A percentile compares a stretch with the other conserved stretches of the same genome.
phyloP scores from a whole-genome alignment of 1,140 invertebrate genomes.

The Brachionus rubens region DNA sequence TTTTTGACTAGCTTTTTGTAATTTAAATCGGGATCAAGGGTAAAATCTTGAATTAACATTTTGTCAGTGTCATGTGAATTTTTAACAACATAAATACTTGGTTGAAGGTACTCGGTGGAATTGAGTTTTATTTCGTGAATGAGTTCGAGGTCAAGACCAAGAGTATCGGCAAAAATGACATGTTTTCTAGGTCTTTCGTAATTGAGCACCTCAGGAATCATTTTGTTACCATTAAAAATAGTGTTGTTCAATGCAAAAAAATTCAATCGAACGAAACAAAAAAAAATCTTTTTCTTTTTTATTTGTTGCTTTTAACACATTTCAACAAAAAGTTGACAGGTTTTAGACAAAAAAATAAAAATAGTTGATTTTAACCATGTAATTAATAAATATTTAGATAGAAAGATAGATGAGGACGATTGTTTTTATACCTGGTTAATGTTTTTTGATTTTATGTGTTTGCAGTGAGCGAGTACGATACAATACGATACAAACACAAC shows the following conservation, averaged over 20 bases:
- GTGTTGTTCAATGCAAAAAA: not conserved
- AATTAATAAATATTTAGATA: too few relatives aligned
- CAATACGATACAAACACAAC: too few relatives aligned
- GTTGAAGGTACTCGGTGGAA: not conserved
- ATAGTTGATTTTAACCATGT: constrained; percentile 11
- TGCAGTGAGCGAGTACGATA: too few relatives aligned
- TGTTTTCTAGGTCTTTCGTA: constrained; percentile 6
- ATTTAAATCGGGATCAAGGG: not conserved
- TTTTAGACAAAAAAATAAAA: too few relatives aligned
- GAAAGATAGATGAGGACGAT: too few relatives aligned
- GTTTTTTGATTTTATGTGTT: too few relatives aligned
- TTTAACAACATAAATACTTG: not conserved
- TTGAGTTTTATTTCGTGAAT: constrained; percentile 34
- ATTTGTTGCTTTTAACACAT: too few relatives aligned
- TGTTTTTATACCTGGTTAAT: not conserved
- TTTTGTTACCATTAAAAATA: not conserved
- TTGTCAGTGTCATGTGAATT: not conserved
- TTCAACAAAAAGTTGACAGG: too few relatives aligned
- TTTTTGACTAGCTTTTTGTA: not conserved
- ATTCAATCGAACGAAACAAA: not conserved
- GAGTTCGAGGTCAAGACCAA: constrained; percentile 29
- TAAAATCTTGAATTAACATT: constrained; percentile 7
- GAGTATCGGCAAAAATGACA: constrained; percentile 25
- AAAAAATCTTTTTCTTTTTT: not conserved
- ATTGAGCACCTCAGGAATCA: too few relatives aligned